Conservation (phyloP, 2,797 vertebrate species). For the Gymnopithys bicolor region DNA sequence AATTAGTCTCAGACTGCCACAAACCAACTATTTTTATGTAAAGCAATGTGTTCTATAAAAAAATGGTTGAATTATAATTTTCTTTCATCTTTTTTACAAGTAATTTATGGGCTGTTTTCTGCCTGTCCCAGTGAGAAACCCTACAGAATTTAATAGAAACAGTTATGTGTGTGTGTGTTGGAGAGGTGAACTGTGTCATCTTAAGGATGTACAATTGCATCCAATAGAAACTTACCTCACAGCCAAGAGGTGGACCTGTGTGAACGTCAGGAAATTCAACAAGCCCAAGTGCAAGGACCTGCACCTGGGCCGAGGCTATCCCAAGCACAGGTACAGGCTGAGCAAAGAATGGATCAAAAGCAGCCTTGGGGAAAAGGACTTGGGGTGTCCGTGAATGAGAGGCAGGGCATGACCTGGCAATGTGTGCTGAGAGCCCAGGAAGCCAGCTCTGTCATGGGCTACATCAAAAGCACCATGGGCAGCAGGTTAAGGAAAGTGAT, state of each 20-base stretch:
- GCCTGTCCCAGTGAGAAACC: neutral
- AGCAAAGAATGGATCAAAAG: neutral
- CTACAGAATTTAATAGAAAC: neutral
- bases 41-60: neutral
- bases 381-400: rapidly evolving
- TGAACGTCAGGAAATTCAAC: neutral
- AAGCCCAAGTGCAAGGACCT: neutral
- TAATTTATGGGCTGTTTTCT: neutral
- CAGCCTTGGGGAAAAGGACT: neutral
- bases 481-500: neutral
- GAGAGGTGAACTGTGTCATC: too few relatives aligned
- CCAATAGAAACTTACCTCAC: neutral
- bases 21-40: neutral
- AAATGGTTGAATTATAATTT: neutral
- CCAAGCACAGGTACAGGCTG: neutral
- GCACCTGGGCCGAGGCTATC: neutral
- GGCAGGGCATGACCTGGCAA: neutral
- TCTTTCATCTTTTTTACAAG: neutral
- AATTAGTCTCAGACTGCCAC: neutral
- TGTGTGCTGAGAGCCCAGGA: neutral
- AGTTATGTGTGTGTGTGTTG: neutral
- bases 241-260: neutral
- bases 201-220: neutral
- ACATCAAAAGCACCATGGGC: neutral
- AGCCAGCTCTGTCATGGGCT: neutral